Percentiles rank a stretch among this genome's conserved stretches.
Evolutionary conservation across 2,113 vertebrate genomes (phyloP).

Genomic region (Elephantulus edwardii): DNA sequence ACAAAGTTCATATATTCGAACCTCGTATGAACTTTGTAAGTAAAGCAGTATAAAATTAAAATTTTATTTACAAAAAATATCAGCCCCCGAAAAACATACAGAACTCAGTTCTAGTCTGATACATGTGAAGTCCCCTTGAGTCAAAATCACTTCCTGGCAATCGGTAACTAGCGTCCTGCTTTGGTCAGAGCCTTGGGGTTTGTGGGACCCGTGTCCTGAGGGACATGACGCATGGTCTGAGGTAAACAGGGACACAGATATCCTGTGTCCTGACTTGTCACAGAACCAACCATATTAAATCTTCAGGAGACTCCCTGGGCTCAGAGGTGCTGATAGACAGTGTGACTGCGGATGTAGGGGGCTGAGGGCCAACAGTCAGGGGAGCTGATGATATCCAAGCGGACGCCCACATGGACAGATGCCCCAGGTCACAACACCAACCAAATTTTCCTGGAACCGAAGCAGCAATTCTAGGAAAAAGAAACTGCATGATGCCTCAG

Average conservation of each 20-base stretch:
- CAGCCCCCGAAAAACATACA: neutral
- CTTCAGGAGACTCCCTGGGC: neutral
- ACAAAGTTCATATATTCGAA: too few species aligned
- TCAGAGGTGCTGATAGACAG: neutral
- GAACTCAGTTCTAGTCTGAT: neutral
- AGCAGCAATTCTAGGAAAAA: neutral
- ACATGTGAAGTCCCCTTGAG: neutral
- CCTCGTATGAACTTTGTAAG: too few species aligned
- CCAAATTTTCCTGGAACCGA: neutral
- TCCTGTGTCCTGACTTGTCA: neutral
- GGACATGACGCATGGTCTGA: neutral
- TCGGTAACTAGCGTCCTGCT: neutral
- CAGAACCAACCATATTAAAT: neutral
- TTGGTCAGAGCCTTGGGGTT: neutral
- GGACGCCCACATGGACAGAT: neutral
- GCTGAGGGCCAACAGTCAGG: neutral
- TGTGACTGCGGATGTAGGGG: rapidly evolving
- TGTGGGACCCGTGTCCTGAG: neutral
- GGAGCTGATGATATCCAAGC: neutral
- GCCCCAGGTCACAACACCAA: neutral
- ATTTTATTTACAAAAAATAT: too few species aligned
- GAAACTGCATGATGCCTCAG: too few species aligned
- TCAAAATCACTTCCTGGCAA: neutral
- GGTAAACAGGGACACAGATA: neutral
- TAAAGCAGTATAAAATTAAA: too few species aligned